Evolutionary conservation across 2,888 invertebrate species (phyloP), one percentile per base, ranked within the genome.

Genomic region (Pachymerium ferrugineum): DNA sequence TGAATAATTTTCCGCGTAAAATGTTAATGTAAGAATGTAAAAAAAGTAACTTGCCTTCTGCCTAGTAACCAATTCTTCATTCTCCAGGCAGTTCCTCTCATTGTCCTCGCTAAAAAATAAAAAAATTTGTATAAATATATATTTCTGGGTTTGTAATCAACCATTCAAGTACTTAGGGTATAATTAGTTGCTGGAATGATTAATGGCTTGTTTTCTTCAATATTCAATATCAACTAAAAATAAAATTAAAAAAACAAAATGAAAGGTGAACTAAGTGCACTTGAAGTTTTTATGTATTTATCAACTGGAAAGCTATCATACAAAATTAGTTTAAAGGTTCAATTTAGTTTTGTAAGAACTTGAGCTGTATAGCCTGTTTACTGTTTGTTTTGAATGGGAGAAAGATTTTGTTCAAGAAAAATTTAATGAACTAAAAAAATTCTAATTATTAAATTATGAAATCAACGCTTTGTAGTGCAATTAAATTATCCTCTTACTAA

Each of bases 141-240:
- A 10, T 12, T 28, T 14, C 3, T 14, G 12, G 1, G 12, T 1
- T 8, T 54, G 19, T 25, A 25, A 22, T n/a, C n/a, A n/a, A 25
- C 1, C n/a, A n/a, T 38, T 3, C 12, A 62, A 25, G n/a, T 71
- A 71, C 71, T 71, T 25, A 71, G 38, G 19, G 71, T 35, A 28
- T 33, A 71, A 38, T 38, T 38, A 1, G 71, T 71, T 33, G 33
- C 71, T 22, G 71, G 71, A 71, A 71, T 38, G 35, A 71, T 71
- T 38, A 71, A 25, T 22, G 71, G 71, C 22, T 71, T 19, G 14
- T 14, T 33, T 35, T 71, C 71, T 38, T 38, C 71, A 28, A 62
- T 62, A 28, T 22, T 62, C 25, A 62, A 28, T 62, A 25, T 2
- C 28, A 62, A 62, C 62, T 62, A 62, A 10, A 62, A 12, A 62